Base-by-base conservation (phyloP, 1,140 invertebrate species). In the Lethocerus indicus region DNA sequence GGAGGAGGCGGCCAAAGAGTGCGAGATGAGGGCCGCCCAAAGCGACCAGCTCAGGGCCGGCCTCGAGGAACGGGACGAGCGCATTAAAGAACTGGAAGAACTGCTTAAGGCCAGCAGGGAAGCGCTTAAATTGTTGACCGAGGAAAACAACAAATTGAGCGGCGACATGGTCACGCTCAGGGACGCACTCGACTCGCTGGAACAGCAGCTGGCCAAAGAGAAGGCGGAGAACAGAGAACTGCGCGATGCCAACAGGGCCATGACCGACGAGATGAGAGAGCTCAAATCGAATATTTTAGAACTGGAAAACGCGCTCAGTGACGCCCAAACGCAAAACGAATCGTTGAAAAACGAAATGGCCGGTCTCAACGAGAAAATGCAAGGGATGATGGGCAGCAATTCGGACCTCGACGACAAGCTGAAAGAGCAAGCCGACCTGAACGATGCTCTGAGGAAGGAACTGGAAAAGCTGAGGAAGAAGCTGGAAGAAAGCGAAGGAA, bases 11-110 rank as follows among this genome's bases (percentile, higher is more conserved):
- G n/a, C n/a, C n/a, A n/a, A n/a, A n/a, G n/a, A n/a, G n/a, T n/a
- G n/a, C n/a, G n/a, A n/a, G n/a, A n/a, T n/a, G n/a, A n/a, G n/a
- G n/a, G n/a, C n/a, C n/a, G n/a, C n/a, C n/a, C n/a, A n/a, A n/a
- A n/a, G n/a, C n/a, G n/a, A n/a, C n/a, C n/a, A n/a, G n/a, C 39
- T 49, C 2, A 41, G 40, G 12, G 48, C 41, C 2, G 48, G 43
- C 2, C 25, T 42, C 13, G 6, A 16, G 5, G 43, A 42, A 23
- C 39, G 20, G 1, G 29, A 29, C 14, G 39, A 13, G 14, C 41
- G 21, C 14, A 48, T 48, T 12, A 12, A 20, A 2, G 23, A 40
- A 5, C 23, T 48, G 1, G 35, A 48, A 26, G 28, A 40, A 9
- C 2, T 12, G 14, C 2, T 48, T 18, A 25, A 25, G 5, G 47